Conservation (phyloP, 2,797 vertebrate species). For the Onychomys leucogaster region DNA sequence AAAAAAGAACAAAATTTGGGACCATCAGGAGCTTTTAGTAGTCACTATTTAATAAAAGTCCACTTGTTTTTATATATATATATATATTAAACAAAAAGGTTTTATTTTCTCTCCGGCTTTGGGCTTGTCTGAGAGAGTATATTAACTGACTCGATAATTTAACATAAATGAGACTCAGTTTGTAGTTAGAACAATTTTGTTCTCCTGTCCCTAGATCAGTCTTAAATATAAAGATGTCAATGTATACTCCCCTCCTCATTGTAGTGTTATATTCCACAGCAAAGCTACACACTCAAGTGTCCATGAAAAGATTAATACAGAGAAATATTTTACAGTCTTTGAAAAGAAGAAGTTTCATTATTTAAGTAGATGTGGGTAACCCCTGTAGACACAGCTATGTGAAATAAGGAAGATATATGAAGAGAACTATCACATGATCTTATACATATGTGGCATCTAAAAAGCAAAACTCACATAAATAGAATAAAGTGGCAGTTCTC, state of each 20-base stretch:
- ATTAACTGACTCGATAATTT: conserved; percentile 7
- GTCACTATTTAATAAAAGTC: neutral
- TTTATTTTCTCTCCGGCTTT: neutral
- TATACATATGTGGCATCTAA: neutral
- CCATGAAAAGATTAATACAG: neutral
- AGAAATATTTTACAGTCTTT: neutral
- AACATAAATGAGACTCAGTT: neutral
- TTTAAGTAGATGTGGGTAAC: neutral
- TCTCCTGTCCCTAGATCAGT: neutral
- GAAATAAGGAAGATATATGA: neutral
- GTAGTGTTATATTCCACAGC: neutral
- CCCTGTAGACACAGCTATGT: neutral
- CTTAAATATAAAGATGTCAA: neutral
- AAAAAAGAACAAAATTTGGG: no score
- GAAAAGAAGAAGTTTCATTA: neutral
- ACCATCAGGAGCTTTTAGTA: neutral
- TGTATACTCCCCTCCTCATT: neutral
- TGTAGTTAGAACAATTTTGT: neutral
- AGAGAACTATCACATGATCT: neutral
- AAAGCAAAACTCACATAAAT: neutral
- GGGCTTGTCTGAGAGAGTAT: neutral
- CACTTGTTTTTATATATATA: neutral
- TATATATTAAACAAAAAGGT: neutral
- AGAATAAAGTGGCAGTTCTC: neutral
- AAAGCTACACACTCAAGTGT: neutral